Base-by-base conservation (phyloP, 1,140 invertebrate species). In the Galleria mellonella region DNA sequence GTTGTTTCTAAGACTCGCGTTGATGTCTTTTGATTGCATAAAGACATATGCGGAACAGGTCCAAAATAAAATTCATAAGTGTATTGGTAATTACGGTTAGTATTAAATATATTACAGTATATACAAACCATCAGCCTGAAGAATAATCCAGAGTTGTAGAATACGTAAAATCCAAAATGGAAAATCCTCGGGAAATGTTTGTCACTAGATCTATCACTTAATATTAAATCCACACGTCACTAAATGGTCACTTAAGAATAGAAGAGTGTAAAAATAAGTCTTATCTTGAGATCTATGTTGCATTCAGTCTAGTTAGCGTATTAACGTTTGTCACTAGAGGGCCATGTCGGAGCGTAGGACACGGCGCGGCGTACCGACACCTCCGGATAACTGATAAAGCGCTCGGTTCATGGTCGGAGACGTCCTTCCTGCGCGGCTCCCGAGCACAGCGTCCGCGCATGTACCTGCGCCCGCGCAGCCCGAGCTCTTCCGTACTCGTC, bases 231-330 rank as follows among this genome's bases (percentile, higher is more conserved):
- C 59, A 72, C 77, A 73, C 69, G 51, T 66, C 74, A 78, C 74
- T 37, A 45, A 64, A 75, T 57, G 52, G 72, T 75, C 75, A 84
- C 77, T 83, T 72, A 83, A 81, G 58, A 68, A 51, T 74, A 71
- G 50, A 58, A 55, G 64, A 58, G 62, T 68, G 62, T 66, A 73
- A 72, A 71, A 72, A 76, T 77, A 79, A 84, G 81, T 84, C 81
- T 84, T 84, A 58, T 64, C 48, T 73, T 84, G 78, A 84, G 81
- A 84, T 84, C 81, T 76, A 67, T 50, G 78, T 84, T 84, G 63
- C 81, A 60, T 72, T 81, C 78, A 83, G 76, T 84, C 76, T 78
- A 69, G 53, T 39, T 36, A 23, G 17, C 17, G 17, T 23, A 23
- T 23, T 23, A 23, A 6, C 17, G 53, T 51, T 51, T 43, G 53